Percentiles rank a stretch among this genome's conserved stretches.
These are phyloP conservation scores for Metridium senile DNA, from an alignment of 92 coral and sea anemone genomes.

Conservation along the genomic window DNA sequence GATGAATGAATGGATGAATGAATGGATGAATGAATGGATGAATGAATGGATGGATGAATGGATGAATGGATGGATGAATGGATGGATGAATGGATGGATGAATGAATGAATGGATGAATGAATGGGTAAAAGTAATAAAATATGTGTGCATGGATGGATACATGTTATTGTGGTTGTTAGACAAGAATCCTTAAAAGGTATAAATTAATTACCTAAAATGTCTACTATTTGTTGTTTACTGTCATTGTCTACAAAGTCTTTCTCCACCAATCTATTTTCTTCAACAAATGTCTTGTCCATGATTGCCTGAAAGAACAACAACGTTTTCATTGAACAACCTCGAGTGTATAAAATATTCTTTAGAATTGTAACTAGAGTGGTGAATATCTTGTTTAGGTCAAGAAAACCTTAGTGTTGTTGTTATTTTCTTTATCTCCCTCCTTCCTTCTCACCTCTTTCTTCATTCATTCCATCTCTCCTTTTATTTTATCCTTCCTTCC, in stretches of 20 bases:
- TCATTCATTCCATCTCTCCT: no score
- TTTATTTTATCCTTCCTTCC: no score
- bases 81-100: not conserved
- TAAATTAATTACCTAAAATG: constrained; percentile 30
- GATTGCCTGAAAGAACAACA: constrained; percentile 54
- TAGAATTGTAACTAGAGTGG: no score
- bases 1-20: not conserved
- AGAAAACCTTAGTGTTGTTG: no score
- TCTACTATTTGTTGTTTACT: constrained; percentile 41
- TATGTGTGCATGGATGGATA: no score
- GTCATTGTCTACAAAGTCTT: constrained; percentile 60
- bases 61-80: not conserved
- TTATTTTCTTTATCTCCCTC: no score
- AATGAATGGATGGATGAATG: not conserved
- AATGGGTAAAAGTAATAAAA: not conserved
- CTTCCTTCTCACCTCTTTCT: no score
- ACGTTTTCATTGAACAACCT: no score
- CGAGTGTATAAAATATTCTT: no score
- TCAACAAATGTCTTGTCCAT: constrained; percentile 71
- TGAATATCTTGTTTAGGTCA: no score
- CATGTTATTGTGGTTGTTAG: not conserved
- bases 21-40: not conserved
- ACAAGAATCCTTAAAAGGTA: not conserved
- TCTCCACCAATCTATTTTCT: constrained; percentile 71
- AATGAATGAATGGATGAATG: not conserved